Evolutionary conservation across 2,888 invertebrate genomes (phyloP).

Genomic region (Pristionchus mayeri): DNA sequence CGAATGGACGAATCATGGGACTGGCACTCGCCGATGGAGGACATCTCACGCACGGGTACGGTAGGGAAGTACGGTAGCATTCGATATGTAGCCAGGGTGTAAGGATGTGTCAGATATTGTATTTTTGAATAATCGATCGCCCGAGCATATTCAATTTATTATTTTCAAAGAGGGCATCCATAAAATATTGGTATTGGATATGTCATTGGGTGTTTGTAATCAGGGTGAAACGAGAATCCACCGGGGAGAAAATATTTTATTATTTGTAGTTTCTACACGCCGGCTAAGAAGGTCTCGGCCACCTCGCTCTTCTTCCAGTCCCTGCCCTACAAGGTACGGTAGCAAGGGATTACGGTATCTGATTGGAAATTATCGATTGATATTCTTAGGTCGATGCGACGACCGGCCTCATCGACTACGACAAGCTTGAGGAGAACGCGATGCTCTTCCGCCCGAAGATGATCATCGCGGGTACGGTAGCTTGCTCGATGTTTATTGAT

Average conservation of each 20-base stretch:
- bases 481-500: neutral
- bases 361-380: neutral
- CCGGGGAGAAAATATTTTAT: neutral
- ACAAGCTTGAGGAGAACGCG: conserved; percentile 87
- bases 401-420: conserved; percentile 93
- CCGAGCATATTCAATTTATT: too few species aligned
- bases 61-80: neutral
- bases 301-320: conserved; percentile 98
- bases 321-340: conserved; percentile 88
- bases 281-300: conserved; percentile 91
- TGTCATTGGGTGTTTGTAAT: neutral
- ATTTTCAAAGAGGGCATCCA: neutral
- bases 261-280: conserved; percentile 85
- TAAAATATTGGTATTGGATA: neutral
- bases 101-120: neutral
- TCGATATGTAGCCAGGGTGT: neutral
- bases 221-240: neutral
- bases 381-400: conserved; percentile 80
- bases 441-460: conserved; percentile 90
- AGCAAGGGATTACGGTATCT: conserved; percentile 5
- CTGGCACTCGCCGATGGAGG: conserved; percentile 96
- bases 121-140: neutral
- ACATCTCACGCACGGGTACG: conserved; percentile 81
- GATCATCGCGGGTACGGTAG: conserved; percentile 86
- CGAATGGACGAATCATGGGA: conserved; percentile 95